Evolutionary conservation across 2,888 invertebrate genomes (phyloP).

Genomic region (Lasioglossum zephyrum): DNA sequence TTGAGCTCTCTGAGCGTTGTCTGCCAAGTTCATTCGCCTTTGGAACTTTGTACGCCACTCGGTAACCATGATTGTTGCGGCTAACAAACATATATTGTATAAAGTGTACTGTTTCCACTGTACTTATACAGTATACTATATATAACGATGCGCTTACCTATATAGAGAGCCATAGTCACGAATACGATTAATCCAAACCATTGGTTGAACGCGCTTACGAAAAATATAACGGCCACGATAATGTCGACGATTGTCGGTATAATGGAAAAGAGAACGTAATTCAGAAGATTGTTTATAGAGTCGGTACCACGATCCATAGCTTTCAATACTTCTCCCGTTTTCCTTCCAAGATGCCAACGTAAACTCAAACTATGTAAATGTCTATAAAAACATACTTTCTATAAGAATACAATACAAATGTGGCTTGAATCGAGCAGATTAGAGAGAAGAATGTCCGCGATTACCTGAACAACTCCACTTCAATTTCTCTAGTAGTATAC

Average conservation of each 20-base stretch:
- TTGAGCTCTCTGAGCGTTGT: constrained; percentile 95
- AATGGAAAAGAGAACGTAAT: constrained; percentile 96
- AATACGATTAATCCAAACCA: constrained; percentile 99
- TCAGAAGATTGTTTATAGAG: constrained; percentile 96
- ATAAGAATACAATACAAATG: constrained; percentile 1
- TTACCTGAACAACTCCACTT: constrained; percentile 86
- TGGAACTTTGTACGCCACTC: constrained; percentile 99
- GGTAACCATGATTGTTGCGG: constrained; percentile 94
- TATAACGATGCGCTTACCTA: constrained; percentile 88
- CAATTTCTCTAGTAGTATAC: constrained; percentile 96
- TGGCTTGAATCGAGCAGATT: background rate
- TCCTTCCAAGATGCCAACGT: constrained; percentile 96
- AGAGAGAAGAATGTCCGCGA: background rate
- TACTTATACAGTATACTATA: background rate
- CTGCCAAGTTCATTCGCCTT: constrained; percentile 96
- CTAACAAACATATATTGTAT: constrained; percentile 84
- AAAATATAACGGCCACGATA: constrained; percentile 94
- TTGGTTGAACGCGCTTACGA: constrained; percentile 93
- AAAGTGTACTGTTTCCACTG: background rate
- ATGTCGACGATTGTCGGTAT: constrained; percentile 97
- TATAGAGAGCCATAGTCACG: constrained; percentile 95
- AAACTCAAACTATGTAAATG: constrained; percentile 96
- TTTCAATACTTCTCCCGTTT: constrained; percentile 98
- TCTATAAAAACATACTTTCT: constrained; percentile 86
- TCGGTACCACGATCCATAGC: constrained; percentile 99